A percentile compares a stretch with the other conserved stretches of the same genome.
phyloP scores from a whole-genome alignment of 2,113 vertebrate species.

The Colinus virginianus region DNA sequence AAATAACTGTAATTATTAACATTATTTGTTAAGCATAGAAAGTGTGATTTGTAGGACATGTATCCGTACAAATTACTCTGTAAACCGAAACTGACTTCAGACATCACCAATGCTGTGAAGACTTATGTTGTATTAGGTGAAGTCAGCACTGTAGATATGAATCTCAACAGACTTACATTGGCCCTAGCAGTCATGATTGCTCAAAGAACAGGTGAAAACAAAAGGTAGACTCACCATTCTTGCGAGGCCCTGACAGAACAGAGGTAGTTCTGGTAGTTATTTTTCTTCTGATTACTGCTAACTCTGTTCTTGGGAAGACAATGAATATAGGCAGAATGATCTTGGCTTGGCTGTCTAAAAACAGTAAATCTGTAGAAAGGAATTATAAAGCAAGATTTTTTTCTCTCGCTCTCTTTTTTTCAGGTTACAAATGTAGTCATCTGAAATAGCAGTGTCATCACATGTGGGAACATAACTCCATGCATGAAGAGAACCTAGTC shows the following conservation, averaged over 20 bases:
- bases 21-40: background rate
- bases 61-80: background rate
- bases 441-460: accelerated
- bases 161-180: background rate
- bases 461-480: background rate
- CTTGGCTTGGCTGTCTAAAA: background rate
- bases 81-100: background rate
- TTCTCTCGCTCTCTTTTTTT: background rate
- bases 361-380: background rate
- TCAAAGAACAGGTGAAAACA: background rate
- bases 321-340: background rate
- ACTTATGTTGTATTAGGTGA: too few relatives aligned
- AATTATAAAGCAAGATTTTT: background rate
- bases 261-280: background rate
- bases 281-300: background rate
- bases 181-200: background rate
- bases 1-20: background rate
- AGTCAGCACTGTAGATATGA: too few relatives aligned
- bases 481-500: background rate
- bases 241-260: background rate
- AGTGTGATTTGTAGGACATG: background rate
- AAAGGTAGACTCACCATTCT: background rate
- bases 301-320: background rate
- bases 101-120: background rate
- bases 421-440: background rate